Base-by-base conservation (phyloP, 2,888 invertebrate species). In the Protophormia terraenovae region DNA sequence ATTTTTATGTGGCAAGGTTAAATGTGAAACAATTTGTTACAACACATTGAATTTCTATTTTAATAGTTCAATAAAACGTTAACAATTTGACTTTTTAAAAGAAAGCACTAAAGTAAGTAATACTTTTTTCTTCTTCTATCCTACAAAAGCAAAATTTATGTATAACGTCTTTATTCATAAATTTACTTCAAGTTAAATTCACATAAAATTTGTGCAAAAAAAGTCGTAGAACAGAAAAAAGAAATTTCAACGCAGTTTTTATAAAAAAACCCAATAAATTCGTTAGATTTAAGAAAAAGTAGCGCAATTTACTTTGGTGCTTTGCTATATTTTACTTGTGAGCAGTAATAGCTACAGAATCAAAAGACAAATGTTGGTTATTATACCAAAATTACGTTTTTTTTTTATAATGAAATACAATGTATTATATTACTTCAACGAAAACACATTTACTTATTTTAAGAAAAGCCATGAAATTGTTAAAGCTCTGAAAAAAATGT, bases 301-400 rank as follows among this genome's bases (percentile, higher is more conserved):
- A 60, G 24, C 41, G 22, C 50, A 75, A 81, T 60, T 73, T 75
- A 41, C 67, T 69, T n/a, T 38, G 60, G 50, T 35, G 16, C 67
- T 75, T 73, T 32, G 41, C 41, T 60, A 35, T 0, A 38, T 29
- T 19, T 16, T 45, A 5, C 16, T 7, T 45, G 45, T 19, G 8
- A 50, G 35, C 75, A 67, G 7, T 45, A 38, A 55, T 50, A 60
- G 47, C 67, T 45, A 78, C 8, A 64, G 58, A 64, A 58, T 41
- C 53, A 73, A 67, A 62, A 85, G 85, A 85, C 85, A 85, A 82
- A 85, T 82, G 78, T 64, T 78, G 62, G 81, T 78, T 82, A 82
- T 85, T 85, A 82, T 75, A 69, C 58, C 47, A 78, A 85, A 78
- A 82, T 85, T 82, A 84, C 81, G 35, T 81, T 81, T 38, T 73